These are phyloP conservation scores for Protobothrops mucrosquamatus DNA, from an alignment of 2,113 vertebrate genomes.

Conservation along the genomic window DNA sequence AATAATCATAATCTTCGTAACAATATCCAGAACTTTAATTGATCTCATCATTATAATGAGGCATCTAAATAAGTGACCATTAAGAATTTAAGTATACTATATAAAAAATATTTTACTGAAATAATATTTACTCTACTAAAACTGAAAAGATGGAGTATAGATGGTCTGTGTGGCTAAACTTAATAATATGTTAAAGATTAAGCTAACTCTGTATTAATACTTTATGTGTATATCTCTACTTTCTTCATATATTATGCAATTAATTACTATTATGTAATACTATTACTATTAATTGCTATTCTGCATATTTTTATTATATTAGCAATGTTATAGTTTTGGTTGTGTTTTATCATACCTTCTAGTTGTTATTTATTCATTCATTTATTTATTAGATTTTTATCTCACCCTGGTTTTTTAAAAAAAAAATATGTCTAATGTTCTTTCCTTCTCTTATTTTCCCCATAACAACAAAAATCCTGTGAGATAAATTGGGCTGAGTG, in stretches of 20 bases:
- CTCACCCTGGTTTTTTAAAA: fast-evolving
- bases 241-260: neutral
- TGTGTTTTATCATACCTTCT: neutral
- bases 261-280: neutral
- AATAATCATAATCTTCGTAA: neutral
- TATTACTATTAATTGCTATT: neutral
- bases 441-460: neutral
- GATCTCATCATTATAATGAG: neutral
- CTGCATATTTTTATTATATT: neutral
- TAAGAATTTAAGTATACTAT: neutral
- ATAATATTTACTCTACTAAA: neutral
- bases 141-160: neutral
- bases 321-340: neutral
- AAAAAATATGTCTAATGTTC: neutral
- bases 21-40: neutral
- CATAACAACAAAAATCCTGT: neutral
- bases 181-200: neutral
- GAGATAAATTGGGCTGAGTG: neutral
- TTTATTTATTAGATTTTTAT: neutral
- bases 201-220: neutral
- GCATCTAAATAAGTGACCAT: neutral
- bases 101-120: neutral
- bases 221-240: neutral
- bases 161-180: neutral
- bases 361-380: neutral